Base-by-base conservation (phyloP, 2,113 vertebrate genomes). In the Mesembrinibis cayennensis region DNA sequence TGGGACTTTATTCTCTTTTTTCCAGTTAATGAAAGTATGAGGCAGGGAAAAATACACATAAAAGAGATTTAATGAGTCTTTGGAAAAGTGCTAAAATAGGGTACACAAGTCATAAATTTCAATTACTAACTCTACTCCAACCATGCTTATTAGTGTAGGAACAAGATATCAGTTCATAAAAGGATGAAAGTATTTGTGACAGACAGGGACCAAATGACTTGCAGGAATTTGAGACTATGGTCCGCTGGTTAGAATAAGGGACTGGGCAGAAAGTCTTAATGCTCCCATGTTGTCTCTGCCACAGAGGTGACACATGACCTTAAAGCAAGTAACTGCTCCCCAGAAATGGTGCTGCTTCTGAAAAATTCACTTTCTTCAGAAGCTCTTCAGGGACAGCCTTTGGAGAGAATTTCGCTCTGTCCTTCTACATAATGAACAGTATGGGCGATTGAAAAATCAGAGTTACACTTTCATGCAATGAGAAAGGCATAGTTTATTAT, bases 31-130 rank as follows among this genome's bases (percentile, higher is more conserved):
- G 96, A 97, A 98, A 97, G 93, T 95, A 88, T 80, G 93, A 97
- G 91, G 50, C 97, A 95, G 95, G 79, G 82, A 95, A 98, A 98
- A 97, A 95, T 83, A 96, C 95, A 96, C 95, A 97, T 98, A 97
- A 98, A 98, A 97, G 76, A 98, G 95, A 98, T 98, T 98, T 98
- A 98, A 98, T 98, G 95, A 97, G 97, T 97, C 97, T 97, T 97
- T 93, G 66, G 91, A 97, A 96, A 98, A 97, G 96, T 96, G 96
- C 97, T 97, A 98, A 96, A 97, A 92, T 83, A 97, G 79, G n/a
- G 70, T 96, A 97, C 79, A 96, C 95, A 97, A 96, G 93, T 96
- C 94, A 97, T 98, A 98, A 98, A 98, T 98, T 98, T 95, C 62
- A 82, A 91, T 97, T 98, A 97, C 73, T 93, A 94, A 95, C 94